Evolutionary conservation across 2,113 vertebrate genomes (phyloP), one percentile per base, ranked within the genome.

Genomic region (Sporophila hypoxantha): DNA sequence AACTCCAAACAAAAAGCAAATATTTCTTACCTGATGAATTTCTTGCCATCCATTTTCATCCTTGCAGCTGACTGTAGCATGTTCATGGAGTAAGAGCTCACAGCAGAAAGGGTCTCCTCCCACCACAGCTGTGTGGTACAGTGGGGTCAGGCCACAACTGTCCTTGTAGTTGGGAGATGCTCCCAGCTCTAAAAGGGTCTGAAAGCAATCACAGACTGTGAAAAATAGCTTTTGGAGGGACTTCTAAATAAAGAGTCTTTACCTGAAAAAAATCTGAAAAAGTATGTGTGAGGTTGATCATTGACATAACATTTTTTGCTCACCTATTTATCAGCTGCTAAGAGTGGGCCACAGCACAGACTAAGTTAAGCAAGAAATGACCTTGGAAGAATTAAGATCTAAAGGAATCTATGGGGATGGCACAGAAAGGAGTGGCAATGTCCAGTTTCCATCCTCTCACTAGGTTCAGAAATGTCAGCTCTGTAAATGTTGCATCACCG

Each of bases 21-120:
- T 15, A 12, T 49, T 46, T 53, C 92, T 61, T 81, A 99, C 99
- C 98, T 99, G 99, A 94, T 99, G 99, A 44, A 99, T 97, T 91
- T 99, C 99, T 2, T 99, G 98, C 99, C 99, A 99, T 89, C 99
- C 99, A 3, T 99, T 99, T 93, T 99, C 99, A 11, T 99, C 99
- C 89, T 95, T 97, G 96, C 98, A 99, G 86, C 98, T 96, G 79
- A 99, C 97, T 0, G 95, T 79, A 13, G 99, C 98, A 0, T 97
- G 98, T 61, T 99, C 98, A 3, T 97, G 97, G 3, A 99, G 98
- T 8, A 99, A 91, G 8, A 99, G 97, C 78, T 99, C 98, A 1
- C 99, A 99, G 97, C 98, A 99, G 94, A 97, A 97, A 1, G 99
- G 98, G 81, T 99, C 99, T 3, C 98, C 99, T 4, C 99, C 99